These are phyloP conservation scores for Formica selysi DNA, from an alignment of 1,140 invertebrate genomes.

Conservation along the genomic window DNA sequence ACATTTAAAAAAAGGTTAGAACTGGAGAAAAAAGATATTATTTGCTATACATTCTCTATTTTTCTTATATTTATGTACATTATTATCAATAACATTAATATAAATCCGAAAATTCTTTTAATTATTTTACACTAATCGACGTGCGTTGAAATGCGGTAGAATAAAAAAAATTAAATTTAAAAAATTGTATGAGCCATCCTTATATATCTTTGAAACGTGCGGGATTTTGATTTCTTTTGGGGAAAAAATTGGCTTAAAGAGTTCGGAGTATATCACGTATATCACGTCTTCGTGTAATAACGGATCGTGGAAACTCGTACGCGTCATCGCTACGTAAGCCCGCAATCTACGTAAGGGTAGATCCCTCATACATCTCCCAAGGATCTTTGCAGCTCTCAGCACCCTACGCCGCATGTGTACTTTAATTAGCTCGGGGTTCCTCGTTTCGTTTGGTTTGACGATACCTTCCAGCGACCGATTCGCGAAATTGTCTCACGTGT, in stretches of 20 bases:
- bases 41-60: not conserved
- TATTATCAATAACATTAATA: not conserved
- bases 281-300: constrained; percentile 61
- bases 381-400: constrained; percentile 56
- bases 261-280: constrained; percentile 34
- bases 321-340: constrained; percentile 47
- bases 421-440: constrained; percentile 71
- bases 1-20: too few species aligned
- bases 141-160: not conserved
- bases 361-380: constrained; percentile 58
- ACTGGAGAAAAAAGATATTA: not conserved
- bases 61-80: not conserved
- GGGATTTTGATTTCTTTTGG: constrained; percentile 13
- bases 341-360: constrained; percentile 54
- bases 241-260: constrained; percentile 39
- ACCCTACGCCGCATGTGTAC: constrained; percentile 33
- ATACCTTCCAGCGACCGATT: constrained; percentile 41
- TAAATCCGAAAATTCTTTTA: not conserved
- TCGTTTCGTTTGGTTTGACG: constrained; percentile 52
- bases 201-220: not conserved
- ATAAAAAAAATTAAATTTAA: constrained; percentile 9
- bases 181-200: too few species aligned
- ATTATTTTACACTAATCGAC: not conserved
- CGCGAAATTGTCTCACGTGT: constrained; percentile 73
- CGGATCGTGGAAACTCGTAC: constrained; percentile 54